Conservation (phyloP, 23 tunicate genomes). For the Halocynthia aurantium region DNA sequence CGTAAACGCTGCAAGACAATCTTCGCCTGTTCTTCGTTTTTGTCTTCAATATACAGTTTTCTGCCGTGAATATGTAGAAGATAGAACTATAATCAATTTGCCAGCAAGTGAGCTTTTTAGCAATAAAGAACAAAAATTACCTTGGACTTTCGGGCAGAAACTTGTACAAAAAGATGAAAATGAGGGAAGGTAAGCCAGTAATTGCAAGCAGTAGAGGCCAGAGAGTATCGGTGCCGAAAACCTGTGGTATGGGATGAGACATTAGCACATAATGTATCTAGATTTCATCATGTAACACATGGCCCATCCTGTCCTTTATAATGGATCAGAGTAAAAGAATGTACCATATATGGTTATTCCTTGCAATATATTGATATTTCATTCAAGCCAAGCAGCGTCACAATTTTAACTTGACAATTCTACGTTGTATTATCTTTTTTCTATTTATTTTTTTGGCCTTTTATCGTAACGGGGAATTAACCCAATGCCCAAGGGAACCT, state of each 20-base stretch:
- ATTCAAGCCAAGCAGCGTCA: too few species aligned
- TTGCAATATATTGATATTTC: too few species aligned
- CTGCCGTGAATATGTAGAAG: background rate
- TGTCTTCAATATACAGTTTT: slow-evolving; percentile 5
- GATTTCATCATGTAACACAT: too few species aligned
- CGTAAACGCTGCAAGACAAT: background rate
- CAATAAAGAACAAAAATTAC: background rate
- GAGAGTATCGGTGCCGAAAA: slow-evolving; percentile 10
- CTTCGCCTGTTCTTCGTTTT: background rate
- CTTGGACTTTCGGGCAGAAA: slow-evolving; percentile 40
- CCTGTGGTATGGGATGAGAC: slow-evolving; percentile 1
- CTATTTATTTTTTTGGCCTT: too few species aligned
- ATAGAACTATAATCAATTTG: too few species aligned
- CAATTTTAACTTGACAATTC: too few species aligned
- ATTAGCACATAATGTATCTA: background rate
- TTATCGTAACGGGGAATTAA: too few species aligned
- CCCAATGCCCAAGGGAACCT: background rate
- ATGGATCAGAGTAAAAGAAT: too few species aligned
- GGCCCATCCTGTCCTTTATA: too few species aligned
- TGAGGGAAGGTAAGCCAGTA: slow-evolving; percentile 18
- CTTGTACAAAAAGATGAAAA: slow-evolving; percentile 7
- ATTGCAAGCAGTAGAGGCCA: slow-evolving; percentile 26
- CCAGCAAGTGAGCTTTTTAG: too few species aligned
- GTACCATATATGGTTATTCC: too few species aligned
- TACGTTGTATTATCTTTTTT: too few species aligned